These are phyloP conservation scores for Ochropleura plecta DNA, from an alignment of 2,888 invertebrate species.

Conservation along the genomic window DNA sequence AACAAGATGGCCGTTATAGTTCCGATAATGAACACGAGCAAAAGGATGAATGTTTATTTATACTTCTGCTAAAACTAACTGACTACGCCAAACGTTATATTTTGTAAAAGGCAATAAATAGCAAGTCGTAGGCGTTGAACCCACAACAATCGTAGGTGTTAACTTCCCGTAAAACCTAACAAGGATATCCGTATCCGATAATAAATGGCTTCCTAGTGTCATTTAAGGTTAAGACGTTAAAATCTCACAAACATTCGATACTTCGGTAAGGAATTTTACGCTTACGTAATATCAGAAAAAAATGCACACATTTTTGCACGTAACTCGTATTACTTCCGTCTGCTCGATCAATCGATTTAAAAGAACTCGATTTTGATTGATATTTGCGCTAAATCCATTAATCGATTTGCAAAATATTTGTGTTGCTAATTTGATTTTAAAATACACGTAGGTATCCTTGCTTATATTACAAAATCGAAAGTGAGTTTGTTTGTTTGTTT, in stretches of 20 bases:
- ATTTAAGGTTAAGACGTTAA: slow-evolving; percentile 35
- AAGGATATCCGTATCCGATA: slow-evolving; percentile 61
- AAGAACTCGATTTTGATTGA: slow-evolving; percentile 2
- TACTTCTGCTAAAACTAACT: too few species aligned
- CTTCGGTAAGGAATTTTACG: slow-evolving; percentile 3
- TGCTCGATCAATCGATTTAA: slow-evolving; percentile 9
- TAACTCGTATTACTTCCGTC: slow-evolving; percentile 29
- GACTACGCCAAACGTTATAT: neutral
- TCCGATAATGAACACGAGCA: neutral
- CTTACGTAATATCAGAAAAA: slow-evolving; percentile 2
- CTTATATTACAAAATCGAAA: too few species aligned
- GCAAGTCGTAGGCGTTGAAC: neutral
- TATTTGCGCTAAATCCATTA: slow-evolving; percentile 5
- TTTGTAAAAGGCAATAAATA: slow-evolving; percentile 26
- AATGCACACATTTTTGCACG: slow-evolving; percentile 24
- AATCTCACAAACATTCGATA: slow-evolving; percentile 10
- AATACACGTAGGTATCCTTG: neutral
- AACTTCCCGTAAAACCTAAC: slow-evolving; percentile 53
- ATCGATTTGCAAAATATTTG: slow-evolving; percentile 18
- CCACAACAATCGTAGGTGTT: slow-evolving; percentile 27
- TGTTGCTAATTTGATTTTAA: neutral
- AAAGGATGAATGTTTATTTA: neutral
- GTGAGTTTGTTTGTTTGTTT: too few species aligned
- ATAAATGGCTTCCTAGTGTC: slow-evolving; percentile 54
- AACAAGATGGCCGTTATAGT: neutral